These are phyloP conservation scores for Heliconius aoede DNA, from an alignment of 2,888 invertebrate genomes.

Conservation along the genomic window DNA sequence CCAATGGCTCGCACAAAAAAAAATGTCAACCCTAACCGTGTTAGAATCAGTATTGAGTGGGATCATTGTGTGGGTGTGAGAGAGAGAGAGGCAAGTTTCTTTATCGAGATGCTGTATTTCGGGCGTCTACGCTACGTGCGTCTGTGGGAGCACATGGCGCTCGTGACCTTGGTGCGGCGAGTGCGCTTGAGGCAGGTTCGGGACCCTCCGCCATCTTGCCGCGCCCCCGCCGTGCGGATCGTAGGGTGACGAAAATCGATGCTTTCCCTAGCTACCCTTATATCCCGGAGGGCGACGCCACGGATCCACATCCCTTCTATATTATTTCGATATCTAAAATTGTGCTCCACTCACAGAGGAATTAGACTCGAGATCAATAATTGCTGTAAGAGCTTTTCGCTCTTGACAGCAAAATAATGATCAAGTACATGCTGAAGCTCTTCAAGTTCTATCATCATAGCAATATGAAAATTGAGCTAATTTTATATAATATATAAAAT, in stretches of 20 bases:
- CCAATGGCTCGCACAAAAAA: constrained; percentile 5
- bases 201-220: constrained; percentile 77
- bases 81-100: constrained; percentile 52
- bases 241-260: constrained; percentile 82
- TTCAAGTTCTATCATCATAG: neutral
- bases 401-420: neutral
- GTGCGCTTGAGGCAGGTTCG: constrained; percentile 80
- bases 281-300: constrained; percentile 70
- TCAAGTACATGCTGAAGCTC: neutral
- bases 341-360: constrained; percentile 11
- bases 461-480: neutral
- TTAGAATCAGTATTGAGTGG: constrained; percentile 63
- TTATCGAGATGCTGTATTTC: constrained; percentile 76
- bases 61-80: constrained; percentile 61
- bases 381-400: neutral
- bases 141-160: constrained; percentile 68
- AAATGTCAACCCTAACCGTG: constrained; percentile 49
- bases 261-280: constrained; percentile 73
- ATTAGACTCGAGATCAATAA: constrained; percentile 12
- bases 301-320: constrained; percentile 59
- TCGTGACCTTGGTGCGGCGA: constrained; percentile 73
- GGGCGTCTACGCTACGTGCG: constrained; percentile 71
- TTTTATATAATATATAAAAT: neutral
- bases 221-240: constrained; percentile 56
- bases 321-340: constrained; percentile 44